These are phyloP conservation scores for Epistrophe eligans DNA, from an alignment of 2,888 invertebrate species.

Conservation along the genomic window DNA sequence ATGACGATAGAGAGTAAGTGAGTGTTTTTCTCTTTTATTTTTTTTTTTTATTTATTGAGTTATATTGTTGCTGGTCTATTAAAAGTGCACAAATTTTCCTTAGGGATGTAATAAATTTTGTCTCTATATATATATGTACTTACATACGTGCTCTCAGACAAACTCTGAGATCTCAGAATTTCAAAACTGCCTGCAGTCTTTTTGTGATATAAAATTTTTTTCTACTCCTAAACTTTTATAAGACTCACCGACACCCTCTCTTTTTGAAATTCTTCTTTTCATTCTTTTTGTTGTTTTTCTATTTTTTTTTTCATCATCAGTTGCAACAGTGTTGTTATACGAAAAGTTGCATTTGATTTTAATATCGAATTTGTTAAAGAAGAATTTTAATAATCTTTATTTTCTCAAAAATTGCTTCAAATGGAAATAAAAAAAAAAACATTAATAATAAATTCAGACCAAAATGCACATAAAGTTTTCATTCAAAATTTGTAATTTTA, in stretches of 20 bases:
- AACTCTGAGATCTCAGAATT: neutral
- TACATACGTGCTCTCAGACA: neutral
- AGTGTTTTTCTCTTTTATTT: neutral
- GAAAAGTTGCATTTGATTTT: neutral
- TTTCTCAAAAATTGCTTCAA: no score
- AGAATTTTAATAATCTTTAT: no score
- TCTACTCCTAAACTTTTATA: conserved; percentile 24
- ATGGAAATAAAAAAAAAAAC: no score
- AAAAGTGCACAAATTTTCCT: conserved; percentile 65
- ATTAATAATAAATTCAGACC: no score
- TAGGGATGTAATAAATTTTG: conserved; percentile 67
- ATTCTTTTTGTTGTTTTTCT: neutral
- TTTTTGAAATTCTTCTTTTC: conserved; percentile 9
- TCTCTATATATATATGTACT: conserved; percentile 5
- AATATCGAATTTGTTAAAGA: no score
- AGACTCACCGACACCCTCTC: neutral
- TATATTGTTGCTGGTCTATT: conserved; percentile 57
- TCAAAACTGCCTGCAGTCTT: conserved; percentile 24
- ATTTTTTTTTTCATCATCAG: neutral
- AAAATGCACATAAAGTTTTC: no score
- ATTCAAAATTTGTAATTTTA: no score
- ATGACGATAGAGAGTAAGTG: neutral
- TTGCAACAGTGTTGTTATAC: neutral
- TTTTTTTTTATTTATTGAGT: conserved; percentile 50
- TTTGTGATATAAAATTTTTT: conserved; percentile 22